Base-by-base conservation (phyloP, 2,888 invertebrate genomes). In the Aphodius granarius region DNA sequence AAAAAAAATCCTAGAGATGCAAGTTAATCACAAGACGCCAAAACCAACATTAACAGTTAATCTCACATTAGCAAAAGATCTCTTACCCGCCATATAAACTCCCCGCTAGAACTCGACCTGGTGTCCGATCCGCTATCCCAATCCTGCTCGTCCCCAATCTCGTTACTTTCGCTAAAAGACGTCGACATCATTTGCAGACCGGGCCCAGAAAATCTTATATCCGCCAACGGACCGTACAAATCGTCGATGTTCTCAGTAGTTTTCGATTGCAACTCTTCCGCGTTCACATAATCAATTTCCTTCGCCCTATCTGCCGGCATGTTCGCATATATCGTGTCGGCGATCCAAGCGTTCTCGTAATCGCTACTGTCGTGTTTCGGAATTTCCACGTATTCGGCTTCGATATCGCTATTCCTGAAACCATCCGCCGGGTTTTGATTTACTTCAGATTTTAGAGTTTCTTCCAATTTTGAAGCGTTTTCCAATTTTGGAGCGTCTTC, bases 1-100 rank as follows among this genome's bases (percentile, higher is more conserved):
- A 43, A 43, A 43, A 43, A 43, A 43, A 43, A 43, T 43, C 6
- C 43, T 43, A 72, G 23, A 71, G 74, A 74, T 70, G 43, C 43
- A 43, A 43, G 43, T 43, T 43, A 72, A 73, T 17, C 23, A 43
- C 72, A 63, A 75, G 22, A 75, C 63, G 22, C 68, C 68, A 75
- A 64, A 75, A 21, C 65, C 43, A 43, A 72, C 68, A 73, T 18
- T 20, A 16, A 63, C 15, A 63, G 70, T 73, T 21, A 65, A 64
- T 43, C 65, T 75, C 71, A 71, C 16, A 15, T 6, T 18, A 2
- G n/a, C 0, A 72, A 63, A 15, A 17, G 20, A 62, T 20, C 62
- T 84, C 86, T 82, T 84, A 93, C 94, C 91, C 93, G 93, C 94
- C 94, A 94, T 77, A 94, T 92, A 83, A 94, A 94, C 86, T 94